Conservation (phyloP, 2,113 vertebrate genomes). For the Ahaetulla prasina region DNA sequence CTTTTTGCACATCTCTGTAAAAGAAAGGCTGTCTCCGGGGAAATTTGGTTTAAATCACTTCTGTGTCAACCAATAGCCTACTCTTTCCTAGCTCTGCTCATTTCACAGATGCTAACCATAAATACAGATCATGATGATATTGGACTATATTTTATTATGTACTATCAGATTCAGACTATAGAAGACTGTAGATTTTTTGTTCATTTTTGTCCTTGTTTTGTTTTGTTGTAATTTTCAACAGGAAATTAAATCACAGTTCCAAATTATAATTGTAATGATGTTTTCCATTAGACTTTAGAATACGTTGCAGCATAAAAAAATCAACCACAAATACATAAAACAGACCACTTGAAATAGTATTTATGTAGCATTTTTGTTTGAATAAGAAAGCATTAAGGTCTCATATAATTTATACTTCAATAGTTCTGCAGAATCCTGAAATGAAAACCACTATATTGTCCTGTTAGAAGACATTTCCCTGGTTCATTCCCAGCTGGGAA, state of each 20-base stretch:
- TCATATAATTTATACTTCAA: not conserved
- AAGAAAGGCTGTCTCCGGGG: conserved; percentile 49
- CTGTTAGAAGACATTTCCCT: no score
- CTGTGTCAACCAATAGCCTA: conserved; percentile 46
- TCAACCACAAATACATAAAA: not conserved
- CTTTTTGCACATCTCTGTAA: conserved; percentile 51
- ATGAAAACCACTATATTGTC: not conserved
- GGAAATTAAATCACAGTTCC: not conserved
- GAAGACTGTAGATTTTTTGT: not conserved
- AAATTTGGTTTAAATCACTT: conserved; percentile 59
- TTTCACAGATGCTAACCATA: conserved; percentile 40
- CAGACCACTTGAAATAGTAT: not conserved
- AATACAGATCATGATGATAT: conserved; percentile 42
- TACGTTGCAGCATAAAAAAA: not conserved
- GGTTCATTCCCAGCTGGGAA: no score
- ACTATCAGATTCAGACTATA: not conserved
- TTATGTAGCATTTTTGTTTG: not conserved
- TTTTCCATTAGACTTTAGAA: not conserved
- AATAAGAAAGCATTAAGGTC: not conserved
- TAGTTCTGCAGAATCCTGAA: not conserved
- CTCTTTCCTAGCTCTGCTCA: conserved; percentile 42
- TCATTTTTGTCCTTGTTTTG: not conserved
- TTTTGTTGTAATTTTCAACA: not conserved
- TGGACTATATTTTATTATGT: conserved; percentile 9
- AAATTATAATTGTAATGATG: not conserved